phyloP scores from a whole-genome alignment of 2,888 invertebrate genomes.

The Nycteola revayana region DNA sequence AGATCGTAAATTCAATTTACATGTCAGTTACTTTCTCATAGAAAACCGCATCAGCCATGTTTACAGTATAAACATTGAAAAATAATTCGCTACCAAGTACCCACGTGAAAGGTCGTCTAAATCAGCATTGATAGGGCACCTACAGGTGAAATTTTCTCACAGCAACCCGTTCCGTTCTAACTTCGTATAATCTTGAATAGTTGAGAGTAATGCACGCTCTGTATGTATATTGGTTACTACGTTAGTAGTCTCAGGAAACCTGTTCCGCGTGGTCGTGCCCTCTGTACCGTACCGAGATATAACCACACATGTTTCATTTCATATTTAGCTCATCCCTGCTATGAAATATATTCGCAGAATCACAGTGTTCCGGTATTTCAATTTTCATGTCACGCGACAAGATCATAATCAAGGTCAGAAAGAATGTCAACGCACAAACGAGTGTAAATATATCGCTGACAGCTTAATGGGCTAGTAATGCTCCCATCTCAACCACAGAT shows the following conservation, averaged over 20 bases:
- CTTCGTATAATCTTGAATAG: constrained; percentile 59
- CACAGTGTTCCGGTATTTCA: constrained; percentile 7
- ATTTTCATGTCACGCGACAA: constrained; percentile 19
- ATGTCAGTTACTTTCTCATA: constrained; percentile 1
- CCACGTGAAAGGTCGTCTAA: neutral
- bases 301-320: constrained; percentile 67
- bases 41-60: constrained; percentile 2
- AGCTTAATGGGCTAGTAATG: constrained; percentile 45
- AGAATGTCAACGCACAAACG: constrained; percentile 20
- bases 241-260: constrained; percentile 73
- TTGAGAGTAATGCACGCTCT: constrained; percentile 54
- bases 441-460: constrained; percentile 35
- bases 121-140: constrained; percentile 47
- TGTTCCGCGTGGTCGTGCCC: constrained; percentile 69
- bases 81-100: neutral
- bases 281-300: constrained; percentile 66
- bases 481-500: constrained; percentile 39
- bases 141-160: constrained; percentile 77
- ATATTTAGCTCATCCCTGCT: constrained; percentile 53
- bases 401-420: constrained; percentile 35
- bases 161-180: constrained; percentile 49
- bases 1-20: too few species aligned
- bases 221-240: constrained; percentile 78
- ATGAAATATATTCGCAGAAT: constrained; percentile 30
- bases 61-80: constrained; percentile 5